These are phyloP conservation scores for Metellina segmentata DNA, from an alignment of 2,888 invertebrate species.

Conservation along the genomic window DNA sequence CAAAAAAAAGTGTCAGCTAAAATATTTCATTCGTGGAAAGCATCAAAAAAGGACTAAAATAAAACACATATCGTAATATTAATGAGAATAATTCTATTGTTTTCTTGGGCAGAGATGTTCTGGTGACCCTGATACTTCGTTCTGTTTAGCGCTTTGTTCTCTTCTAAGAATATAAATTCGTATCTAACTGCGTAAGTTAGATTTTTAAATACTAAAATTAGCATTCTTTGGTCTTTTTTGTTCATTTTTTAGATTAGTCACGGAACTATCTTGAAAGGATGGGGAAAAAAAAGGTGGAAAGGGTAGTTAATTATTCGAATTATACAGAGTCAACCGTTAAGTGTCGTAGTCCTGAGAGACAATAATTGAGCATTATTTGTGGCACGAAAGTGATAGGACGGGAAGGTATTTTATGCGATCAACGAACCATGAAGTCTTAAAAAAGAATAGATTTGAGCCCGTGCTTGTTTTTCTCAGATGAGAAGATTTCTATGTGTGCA, in stretches of 20 bases:
- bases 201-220: constrained; percentile 28
- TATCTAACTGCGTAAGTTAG: background rate
- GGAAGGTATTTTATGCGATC: background rate
- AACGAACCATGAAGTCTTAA: constrained; percentile 18
- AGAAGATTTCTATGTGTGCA: background rate
- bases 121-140: constrained; percentile 46
- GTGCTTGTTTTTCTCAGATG: too few species aligned
- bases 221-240: background rate
- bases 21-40: constrained; percentile 13
- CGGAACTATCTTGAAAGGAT: background rate
- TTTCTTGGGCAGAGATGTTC: constrained; percentile 5
- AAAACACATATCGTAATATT: constrained; percentile 32
- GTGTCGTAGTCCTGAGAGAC: background rate
- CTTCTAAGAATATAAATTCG: constrained; percentile 14
- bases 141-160: constrained; percentile 17
- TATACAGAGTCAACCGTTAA: background rate
- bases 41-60: constrained; percentile 12
- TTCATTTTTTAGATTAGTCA: background rate
- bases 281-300: background rate
- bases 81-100: constrained; percentile 52
- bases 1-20: constrained; percentile 14
- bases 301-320: constrained; percentile 32
- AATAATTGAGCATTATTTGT: constrained; percentile 15
- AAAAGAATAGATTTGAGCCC: too few species aligned
- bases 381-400: constrained; percentile 19